Base-by-base conservation (phyloP, 2,888 invertebrate species). In the Taphrorychus bicolor region DNA sequence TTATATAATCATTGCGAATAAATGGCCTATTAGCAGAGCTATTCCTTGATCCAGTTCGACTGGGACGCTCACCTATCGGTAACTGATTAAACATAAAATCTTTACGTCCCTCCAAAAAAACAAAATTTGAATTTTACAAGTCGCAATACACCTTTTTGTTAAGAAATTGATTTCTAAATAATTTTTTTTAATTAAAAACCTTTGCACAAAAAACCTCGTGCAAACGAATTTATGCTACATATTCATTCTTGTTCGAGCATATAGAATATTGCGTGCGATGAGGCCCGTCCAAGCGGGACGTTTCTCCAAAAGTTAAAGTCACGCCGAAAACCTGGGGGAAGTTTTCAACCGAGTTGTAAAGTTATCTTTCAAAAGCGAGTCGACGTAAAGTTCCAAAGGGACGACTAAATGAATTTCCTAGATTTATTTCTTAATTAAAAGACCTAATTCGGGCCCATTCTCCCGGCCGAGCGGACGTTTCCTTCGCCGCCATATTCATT, bases 361-460 rank as follows among this genome's bases (percentile, higher is more conserved):
- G 32, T 32, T 32, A 1, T 32, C 32, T 32, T 9, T 32, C 32
- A 32, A 32, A 32, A 32, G 32, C 7, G 11, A 32, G 32, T 32
- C 7, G 11, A 11, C 7, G 32, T 63, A 59, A 63, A 59, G 63
- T 68, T 68, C 56, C 32, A 51, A 52, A 51, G 66, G 40, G 21
- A 24, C 56, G 54, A 48, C 48, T 53, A 59, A 59, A 59, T 54
- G 59, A 65, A 59, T 65, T 65, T 59, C 40, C 16, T 51, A 57
- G 56, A 66, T 66, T 66, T 66, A 66, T 66, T 54, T 66, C 66
- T 66, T 66, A 66, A 66, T 66, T 60, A 66, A 66, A 42, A 32
- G 52, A n/a, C 52, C 60, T 66, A 66, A 66, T 66, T 66, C 56
- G 49, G 51, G 49, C 22, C 56, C 59, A 66, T 66, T 66, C 52